Conservation (phyloP, 2,797 vertebrate species). For the Gallirallus australis region DNA sequence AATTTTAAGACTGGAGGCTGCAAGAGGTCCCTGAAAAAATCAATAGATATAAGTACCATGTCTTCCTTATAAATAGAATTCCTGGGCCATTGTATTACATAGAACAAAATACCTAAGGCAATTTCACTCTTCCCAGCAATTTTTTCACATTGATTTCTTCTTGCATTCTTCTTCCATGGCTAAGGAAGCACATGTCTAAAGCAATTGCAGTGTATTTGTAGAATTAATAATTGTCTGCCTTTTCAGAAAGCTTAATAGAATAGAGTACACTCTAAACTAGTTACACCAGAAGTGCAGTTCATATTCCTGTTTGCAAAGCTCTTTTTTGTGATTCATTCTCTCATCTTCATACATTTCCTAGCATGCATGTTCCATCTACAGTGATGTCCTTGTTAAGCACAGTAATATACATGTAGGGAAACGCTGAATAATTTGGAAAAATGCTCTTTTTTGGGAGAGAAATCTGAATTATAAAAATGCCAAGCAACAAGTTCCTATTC, state of each 20-base stretch:
- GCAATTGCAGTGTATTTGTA: conserved; percentile 29
- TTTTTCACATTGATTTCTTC: conserved; percentile 54
- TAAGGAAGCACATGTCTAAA: conserved; percentile 53
- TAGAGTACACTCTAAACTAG: background rate
- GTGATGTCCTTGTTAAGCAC: background rate
- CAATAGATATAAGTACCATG: background rate
- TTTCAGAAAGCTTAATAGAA: conserved; percentile 47
- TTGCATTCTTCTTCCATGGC: conserved; percentile 34
- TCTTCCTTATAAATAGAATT: conserved; percentile 43
- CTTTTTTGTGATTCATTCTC: background rate
- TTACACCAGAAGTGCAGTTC: background rate
- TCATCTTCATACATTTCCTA: background rate
- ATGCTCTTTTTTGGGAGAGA: background rate
- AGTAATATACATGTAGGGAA: rapidly evolving
- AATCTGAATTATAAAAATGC: background rate
- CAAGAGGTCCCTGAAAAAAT: conserved; percentile 13
- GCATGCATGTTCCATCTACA: rapidly evolving
- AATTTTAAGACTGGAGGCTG: conserved; percentile 21
- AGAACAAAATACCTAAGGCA: conserved; percentile 39
- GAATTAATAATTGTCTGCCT: conserved; percentile 42
- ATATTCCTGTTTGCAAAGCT: background rate
- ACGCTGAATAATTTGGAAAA: background rate
- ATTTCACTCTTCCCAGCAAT: conserved; percentile 16
- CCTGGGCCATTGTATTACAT: conserved; percentile 7
- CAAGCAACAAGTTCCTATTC: background rate